These are phyloP conservation scores for Zelostemma sp. DNA, from an alignment of 1,140 invertebrate genomes.

Conservation along the genomic window DNA sequence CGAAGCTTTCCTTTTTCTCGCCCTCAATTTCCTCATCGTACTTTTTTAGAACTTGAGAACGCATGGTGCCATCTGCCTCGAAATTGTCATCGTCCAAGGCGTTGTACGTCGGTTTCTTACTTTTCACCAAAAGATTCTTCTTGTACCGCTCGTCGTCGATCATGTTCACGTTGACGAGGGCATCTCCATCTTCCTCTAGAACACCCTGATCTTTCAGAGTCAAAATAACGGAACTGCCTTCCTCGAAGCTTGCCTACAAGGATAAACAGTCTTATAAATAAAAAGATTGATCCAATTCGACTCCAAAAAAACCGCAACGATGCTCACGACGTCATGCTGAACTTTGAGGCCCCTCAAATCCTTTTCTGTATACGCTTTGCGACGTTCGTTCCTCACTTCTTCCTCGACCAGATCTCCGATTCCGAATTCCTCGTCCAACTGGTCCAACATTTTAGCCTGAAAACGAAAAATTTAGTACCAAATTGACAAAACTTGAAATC, in stretches of 20 bases:
- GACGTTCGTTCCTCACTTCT: constrained; percentile 77
- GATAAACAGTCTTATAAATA: constrained; percentile 18
- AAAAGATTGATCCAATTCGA: too few species aligned
- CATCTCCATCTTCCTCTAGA: constrained; percentile 88
- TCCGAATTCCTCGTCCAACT: constrained; percentile 96
- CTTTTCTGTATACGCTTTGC: constrained; percentile 75
- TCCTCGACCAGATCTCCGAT: constrained; percentile 86
- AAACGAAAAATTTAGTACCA: constrained; percentile 29
- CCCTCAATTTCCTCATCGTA: constrained; percentile 97
- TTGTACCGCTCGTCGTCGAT: constrained; percentile 91
- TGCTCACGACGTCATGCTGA: constrained; percentile 82
- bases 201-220: constrained; percentile 95
- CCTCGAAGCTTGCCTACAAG: constrained; percentile 77
- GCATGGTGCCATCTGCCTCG: constrained; percentile 84
- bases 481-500: constrained; percentile 13
- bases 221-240: constrained; percentile 89
- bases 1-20: constrained; percentile 82
- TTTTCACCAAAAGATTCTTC: constrained; percentile 87
- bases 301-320: too few species aligned
- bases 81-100: constrained; percentile 91
- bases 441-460: constrained; percentile 92
- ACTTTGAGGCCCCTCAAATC: constrained; percentile 89
- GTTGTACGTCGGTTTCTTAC: constrained; percentile 84
- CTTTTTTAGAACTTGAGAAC: constrained; percentile 82
- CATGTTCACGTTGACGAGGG: constrained; percentile 96